These are phyloP conservation scores for Psettodes erumei DNA, from an alignment of 2,113 vertebrate genomes.

Conservation along the genomic window DNA sequence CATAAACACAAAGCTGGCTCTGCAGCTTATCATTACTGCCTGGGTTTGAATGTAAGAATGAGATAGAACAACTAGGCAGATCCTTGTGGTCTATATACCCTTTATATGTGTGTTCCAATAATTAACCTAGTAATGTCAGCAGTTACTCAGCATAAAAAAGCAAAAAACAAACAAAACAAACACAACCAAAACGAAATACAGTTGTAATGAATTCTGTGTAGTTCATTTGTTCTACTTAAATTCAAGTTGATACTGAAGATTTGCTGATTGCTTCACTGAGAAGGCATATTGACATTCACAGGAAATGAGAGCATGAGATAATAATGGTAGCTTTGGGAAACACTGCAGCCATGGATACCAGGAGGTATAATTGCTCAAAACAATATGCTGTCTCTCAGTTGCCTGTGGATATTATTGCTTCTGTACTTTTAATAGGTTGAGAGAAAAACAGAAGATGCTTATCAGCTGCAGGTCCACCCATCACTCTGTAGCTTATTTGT, in stretches of 20 bases:
- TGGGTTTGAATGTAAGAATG: constrained; percentile 21
- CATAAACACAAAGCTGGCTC: constrained; percentile 37
- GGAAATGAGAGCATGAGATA: constrained; percentile 36
- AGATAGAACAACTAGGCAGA: constrained; percentile 32
- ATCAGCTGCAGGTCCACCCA: not conserved
- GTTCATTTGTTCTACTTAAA: constrained; percentile 33
- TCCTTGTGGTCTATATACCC: not conserved
- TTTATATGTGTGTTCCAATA: constrained; percentile 44
- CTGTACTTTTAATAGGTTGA: constrained; percentile 17
- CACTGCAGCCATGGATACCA: constrained; percentile 31
- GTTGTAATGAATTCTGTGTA: constrained; percentile 24
- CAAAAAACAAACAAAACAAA: not conserved
- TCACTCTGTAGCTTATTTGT: constrained; percentile 1
- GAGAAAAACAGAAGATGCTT: not conserved
- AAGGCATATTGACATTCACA: constrained; percentile 35
- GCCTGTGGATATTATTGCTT: constrained; percentile 16
- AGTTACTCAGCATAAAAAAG: constrained; percentile 14
- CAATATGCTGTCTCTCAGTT: constrained; percentile 16
- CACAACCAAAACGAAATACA: not conserved
- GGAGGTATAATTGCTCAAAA: constrained; percentile 30
- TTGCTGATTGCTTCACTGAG: constrained; percentile 28
- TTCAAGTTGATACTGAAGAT: constrained; percentile 20
- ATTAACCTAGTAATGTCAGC: constrained; percentile 36
- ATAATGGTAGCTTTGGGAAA: constrained; percentile 50
- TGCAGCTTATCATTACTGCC: constrained; percentile 42